Base-by-base conservation (phyloP, 2,888 invertebrate species). In the Trilocha varians region DNA sequence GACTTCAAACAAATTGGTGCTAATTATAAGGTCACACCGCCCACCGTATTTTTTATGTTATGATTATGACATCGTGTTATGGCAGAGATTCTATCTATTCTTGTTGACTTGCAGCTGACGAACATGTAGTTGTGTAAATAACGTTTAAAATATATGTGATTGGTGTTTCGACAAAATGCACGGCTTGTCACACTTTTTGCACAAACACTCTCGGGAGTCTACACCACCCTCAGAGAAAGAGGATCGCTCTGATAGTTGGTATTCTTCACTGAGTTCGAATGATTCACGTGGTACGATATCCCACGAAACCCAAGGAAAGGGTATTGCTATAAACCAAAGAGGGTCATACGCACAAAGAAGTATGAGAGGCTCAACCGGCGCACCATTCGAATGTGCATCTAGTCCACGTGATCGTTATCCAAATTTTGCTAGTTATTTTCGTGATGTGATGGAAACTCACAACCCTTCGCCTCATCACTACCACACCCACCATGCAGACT, bases 211-310 rank as follows among this genome's bases (percentile, higher is more conserved):
- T 14, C 61, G 78, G 34, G 78, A 79, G 52, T 47, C 77, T 43
- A 64, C 76, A 45, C 64, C 78, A 3, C 58, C 78, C 3, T 46
- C 66, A 33, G 74, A 78, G 9, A 74, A 69, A 49, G 85, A 87
- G 42, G 68, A 85, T 14, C 86, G 84, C 45, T 51, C 75, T 1
- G 85, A 87, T 11, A 82, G 82, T 59, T 86, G 87, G 83, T 75
- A 76, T 45, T 79, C 84, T 3, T 59, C 75, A 5, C 42, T 65
- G 17, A 76, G 69, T 43, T 64, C 76, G 0, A 49, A 55, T 14
- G 72, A 75, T 32, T 67, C 78, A 2, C 64, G 62, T 5, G 49
- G 52, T 37, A 48, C 58, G 3, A 38, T 56, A 8, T 53, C 59
- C n/a, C 59, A 64, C 52, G 72, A 75, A 1, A 45, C 42, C 8